Conservation (phyloP, 2,888 invertebrate genomes). For the Trisateles emortualis region DNA sequence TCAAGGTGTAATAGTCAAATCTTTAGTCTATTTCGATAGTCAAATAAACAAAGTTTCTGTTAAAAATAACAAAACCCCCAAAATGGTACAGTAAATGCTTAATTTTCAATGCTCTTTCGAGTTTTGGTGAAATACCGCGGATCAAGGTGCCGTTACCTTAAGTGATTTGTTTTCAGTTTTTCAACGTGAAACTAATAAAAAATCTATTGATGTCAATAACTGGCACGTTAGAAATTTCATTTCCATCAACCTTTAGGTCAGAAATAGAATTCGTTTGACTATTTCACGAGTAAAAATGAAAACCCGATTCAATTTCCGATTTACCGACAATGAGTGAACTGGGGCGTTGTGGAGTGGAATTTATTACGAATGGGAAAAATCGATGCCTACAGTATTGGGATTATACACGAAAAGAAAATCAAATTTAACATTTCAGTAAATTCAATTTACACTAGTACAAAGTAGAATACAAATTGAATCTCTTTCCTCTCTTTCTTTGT, state of each 20-base stretch:
- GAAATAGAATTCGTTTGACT: constrained; percentile 21
- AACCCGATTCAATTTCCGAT: constrained; percentile 48
- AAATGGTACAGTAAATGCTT: no score
- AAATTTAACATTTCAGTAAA: constrained; percentile 21
- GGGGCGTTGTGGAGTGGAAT: constrained; percentile 35
- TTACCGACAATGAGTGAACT: constrained; percentile 35
- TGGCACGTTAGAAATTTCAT: constrained; percentile 1
- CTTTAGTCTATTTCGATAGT: no score
- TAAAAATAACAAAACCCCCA: no score
- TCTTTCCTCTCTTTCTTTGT: no score
- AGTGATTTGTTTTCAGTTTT: no score
- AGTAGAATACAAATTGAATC: constrained; percentile 16
- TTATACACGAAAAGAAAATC: constrained; percentile 21
- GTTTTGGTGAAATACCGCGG: no score
- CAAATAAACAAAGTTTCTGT: no score
- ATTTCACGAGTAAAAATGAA: constrained; percentile 24
- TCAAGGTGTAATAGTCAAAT: no score
- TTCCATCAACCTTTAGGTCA: neutral
- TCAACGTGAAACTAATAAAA: neutral
- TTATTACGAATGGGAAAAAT: constrained; percentile 38
- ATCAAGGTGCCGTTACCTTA: no score
- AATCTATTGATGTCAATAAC: neutral
- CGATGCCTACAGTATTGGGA: constrained; percentile 24
- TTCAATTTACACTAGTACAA: constrained; percentile 30
- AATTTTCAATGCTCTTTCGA: no score